Evolutionary conservation across 2,113 vertebrate species (phyloP).

Genomic region (Cryptomyrus ogoouensis): DNA sequence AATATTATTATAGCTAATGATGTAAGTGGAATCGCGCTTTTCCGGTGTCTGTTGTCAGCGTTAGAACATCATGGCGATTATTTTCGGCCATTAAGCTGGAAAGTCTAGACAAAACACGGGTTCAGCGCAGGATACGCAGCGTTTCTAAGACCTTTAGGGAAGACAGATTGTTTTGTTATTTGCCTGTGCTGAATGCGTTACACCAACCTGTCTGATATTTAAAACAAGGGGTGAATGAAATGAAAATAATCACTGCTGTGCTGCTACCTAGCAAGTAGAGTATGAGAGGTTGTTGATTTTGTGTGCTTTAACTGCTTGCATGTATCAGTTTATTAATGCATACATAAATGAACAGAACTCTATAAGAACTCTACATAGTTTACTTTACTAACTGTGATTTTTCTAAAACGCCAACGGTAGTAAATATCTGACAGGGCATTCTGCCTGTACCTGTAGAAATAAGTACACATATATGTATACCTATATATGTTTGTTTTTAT

Average conservation of each 20-base stretch:
- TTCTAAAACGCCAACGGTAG: neutral
- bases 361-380: neutral
- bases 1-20: neutral
- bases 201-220: neutral
- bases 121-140: neutral
- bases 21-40: neutral
- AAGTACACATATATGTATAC: neutral
- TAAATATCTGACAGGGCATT: neutral
- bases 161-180: neutral
- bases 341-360: neutral
- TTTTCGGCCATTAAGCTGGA: constrained; percentile 13
- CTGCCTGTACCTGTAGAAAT: neutral
- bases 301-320: neutral
- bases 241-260: neutral
- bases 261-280: neutral
- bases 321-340: neutral
- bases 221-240: neutral
- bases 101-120: constrained; percentile 12
- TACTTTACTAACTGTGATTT: neutral
- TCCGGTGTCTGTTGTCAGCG: neutral
- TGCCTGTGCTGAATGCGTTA: neutral
- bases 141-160: neutral
- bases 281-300: neutral
- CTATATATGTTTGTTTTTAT: neutral
- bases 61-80: constrained; percentile 14